Percentiles rank a stretch among this genome's conserved stretches.
Evolutionary conservation across 2,888 invertebrate species (phyloP).

Genomic region (Graphium colonna): DNA sequence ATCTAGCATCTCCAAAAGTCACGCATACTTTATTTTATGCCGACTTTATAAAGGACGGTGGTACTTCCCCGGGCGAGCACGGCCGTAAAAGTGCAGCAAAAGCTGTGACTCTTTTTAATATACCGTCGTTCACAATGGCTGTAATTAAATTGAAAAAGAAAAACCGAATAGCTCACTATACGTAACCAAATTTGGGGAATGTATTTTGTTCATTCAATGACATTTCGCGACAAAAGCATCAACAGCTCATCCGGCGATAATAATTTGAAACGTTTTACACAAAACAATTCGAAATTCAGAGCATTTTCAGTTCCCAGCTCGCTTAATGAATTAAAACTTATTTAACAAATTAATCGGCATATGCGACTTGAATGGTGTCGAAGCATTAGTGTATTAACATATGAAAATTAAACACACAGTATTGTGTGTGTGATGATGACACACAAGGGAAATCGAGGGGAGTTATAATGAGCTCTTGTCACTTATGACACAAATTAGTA

Average conservation of each 20-base stretch:
- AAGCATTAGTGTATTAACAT: constrained; percentile 12
- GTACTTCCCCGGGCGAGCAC: no score
- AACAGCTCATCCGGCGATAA: not conserved
- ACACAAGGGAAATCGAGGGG: constrained; percentile 2
- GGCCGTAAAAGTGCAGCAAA: no score
- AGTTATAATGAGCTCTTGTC: constrained; percentile 8
- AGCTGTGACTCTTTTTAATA: no score
- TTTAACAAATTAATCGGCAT: constrained; percentile 12
- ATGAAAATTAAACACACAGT: constrained; percentile 15
- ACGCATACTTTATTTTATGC: no score
- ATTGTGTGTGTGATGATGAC: constrained; percentile 4
- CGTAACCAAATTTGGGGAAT: not conserved
- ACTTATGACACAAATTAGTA: not conserved
- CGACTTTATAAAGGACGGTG: no score
- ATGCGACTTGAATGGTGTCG: constrained; percentile 7
- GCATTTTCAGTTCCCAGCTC: not conserved
- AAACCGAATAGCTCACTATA: no score
- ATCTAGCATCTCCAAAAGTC: no score
- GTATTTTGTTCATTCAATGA: not conserved
- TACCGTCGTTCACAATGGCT: no score
- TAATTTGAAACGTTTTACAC: not conserved
- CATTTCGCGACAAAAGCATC: not conserved
- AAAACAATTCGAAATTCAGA: not conserved
- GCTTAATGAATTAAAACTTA: constrained; percentile 17
- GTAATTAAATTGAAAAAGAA: no score